A percentile compares a stretch with the other conserved stretches of the same genome.
These are phyloP conservation scores for Ictidomys tridecemlineatus DNA, from an alignment of 2,113 vertebrate species.

Conservation along the genomic window DNA sequence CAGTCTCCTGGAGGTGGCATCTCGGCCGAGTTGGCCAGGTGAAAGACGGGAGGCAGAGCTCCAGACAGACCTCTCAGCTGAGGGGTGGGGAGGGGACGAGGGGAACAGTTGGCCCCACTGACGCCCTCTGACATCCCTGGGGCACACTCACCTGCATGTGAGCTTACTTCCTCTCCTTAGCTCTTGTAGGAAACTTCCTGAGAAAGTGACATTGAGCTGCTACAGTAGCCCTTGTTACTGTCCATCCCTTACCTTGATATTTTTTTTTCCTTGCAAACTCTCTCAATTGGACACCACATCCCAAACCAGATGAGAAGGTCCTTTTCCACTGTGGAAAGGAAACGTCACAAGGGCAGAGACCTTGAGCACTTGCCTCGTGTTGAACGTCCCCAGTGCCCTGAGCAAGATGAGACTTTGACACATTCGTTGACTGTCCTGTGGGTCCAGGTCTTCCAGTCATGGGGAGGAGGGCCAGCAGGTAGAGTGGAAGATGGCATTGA, in stretches of 20 bases:
- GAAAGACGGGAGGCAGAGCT: not conserved
- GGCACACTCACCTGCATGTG: too few relatives aligned
- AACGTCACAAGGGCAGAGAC: too few relatives aligned
- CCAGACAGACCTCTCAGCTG: not conserved
- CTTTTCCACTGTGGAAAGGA: too few relatives aligned
- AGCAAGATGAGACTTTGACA: not conserved
- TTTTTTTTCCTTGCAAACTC: too few relatives aligned
- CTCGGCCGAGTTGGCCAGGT: not conserved
- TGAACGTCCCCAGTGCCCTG: not conserved
- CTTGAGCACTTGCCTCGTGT: not conserved
- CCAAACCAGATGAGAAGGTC: too few relatives aligned
- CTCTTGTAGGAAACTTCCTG: not conserved
- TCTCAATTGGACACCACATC: too few relatives aligned
- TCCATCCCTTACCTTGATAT: too few relatives aligned
- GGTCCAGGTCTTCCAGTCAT: not conserved
- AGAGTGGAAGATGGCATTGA: accelerated
- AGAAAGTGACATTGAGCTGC: not conserved
- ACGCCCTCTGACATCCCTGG: not conserved
- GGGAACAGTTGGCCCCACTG: accelerated
- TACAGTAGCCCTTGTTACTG: too few relatives aligned
- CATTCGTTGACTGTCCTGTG: not conserved
- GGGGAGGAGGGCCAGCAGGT: not conserved
- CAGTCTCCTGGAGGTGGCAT: not conserved
- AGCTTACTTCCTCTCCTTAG: not conserved
- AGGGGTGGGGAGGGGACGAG: not conserved